phyloP scores from a whole-genome alignment of 2,888 invertebrate genomes.

The Hydrotaea cyrtoneurina region DNA sequence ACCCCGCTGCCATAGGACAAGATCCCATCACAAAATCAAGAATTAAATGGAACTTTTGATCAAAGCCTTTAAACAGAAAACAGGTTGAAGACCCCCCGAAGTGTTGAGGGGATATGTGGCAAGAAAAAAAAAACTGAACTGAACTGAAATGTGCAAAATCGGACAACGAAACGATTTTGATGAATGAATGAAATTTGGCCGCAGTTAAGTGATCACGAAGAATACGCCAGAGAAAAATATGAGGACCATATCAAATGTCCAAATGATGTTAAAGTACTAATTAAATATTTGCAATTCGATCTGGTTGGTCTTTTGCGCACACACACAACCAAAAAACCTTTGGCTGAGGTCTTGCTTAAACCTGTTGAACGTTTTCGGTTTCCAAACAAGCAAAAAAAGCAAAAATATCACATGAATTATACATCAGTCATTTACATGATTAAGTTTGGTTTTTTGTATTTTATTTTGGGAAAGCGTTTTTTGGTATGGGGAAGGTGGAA shows the following conservation, averaged over 20 bases:
- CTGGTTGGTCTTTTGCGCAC: background rate
- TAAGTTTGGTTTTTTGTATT: background rate
- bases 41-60: slow-evolving; percentile 17
- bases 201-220: background rate
- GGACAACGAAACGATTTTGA: slow-evolving; percentile 34
- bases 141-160: slow-evolving; percentile 22
- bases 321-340: background rate
- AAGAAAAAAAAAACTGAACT: background rate
- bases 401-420: background rate
- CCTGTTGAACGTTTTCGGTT: background rate
- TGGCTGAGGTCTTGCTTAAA: background rate
- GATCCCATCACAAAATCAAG: slow-evolving; percentile 39
- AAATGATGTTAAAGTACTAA: slow-evolving; percentile 15
- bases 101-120: background rate
- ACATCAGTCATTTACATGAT: slow-evolving; percentile 7
- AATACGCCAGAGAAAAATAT: background rate
- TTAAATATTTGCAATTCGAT: slow-evolving; percentile 9
- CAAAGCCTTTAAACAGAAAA: background rate
- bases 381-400: background rate
- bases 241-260: slow-evolving; percentile 17
- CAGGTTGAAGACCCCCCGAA: slow-evolving; percentile 47
- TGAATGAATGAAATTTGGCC: slow-evolving; percentile 64
- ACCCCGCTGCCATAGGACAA: slow-evolving; percentile 27
- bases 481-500: background rate
- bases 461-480: background rate